phyloP scores from a whole-genome alignment of 1,140 invertebrate genomes.

The Leguminivora glycinivorella region DNA sequence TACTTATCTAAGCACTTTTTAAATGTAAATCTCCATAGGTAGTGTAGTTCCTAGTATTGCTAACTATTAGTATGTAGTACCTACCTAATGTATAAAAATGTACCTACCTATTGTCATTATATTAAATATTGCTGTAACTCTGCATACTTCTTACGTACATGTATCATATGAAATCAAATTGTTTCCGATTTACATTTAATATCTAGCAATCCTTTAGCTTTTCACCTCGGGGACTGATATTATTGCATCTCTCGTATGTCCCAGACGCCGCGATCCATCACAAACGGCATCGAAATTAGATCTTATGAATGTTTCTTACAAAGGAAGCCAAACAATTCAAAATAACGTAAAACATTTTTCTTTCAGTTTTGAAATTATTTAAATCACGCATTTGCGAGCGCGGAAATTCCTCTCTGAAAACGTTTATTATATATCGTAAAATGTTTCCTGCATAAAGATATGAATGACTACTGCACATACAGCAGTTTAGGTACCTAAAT shows the following conservation, averaged over 20 bases:
- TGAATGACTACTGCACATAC: neutral
- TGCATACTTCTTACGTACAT: slow-evolving; percentile 23
- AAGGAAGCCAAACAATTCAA: neutral
- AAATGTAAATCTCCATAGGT: too few species aligned
- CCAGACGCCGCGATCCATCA: slow-evolving; percentile 59
- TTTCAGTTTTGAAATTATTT: too few species aligned
- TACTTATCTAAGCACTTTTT: too few species aligned
- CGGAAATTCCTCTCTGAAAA: too few species aligned
- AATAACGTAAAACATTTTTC: too few species aligned
- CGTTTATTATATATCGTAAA: neutral
- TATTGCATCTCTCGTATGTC: slow-evolving; percentile 63
- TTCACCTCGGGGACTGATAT: slow-evolving; percentile 53
- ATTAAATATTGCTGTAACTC: neutral
- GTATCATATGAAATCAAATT: neutral
- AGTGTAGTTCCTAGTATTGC: too few species aligned
- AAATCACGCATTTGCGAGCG: too few species aligned
- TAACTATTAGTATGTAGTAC: neutral
- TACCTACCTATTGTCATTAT: too few species aligned
- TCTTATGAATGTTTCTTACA: slow-evolving; percentile 31
- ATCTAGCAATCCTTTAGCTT: neutral
- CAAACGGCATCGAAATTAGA: slow-evolving; percentile 58
- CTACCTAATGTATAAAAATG: too few species aligned
- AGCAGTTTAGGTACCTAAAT: too few species aligned
- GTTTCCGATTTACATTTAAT: slow-evolving; percentile 6
- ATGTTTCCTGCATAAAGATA: neutral